phyloP scores from a whole-genome alignment of 2,113 vertebrate genomes.

The Anseranas semipalmata region DNA sequence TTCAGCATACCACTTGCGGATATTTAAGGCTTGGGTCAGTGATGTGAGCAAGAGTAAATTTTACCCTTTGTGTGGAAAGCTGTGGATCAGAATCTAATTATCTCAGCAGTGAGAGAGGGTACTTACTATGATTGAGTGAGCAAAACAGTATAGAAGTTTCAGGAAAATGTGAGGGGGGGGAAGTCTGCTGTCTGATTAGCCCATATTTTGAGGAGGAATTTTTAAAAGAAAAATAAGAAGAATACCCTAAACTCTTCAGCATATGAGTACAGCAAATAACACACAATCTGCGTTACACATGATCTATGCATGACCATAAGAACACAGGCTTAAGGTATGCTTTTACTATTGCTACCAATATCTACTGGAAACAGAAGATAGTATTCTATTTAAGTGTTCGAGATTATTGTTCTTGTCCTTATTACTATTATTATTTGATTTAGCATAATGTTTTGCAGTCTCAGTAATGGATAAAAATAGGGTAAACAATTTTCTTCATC shows the following conservation, averaged over 20 bases:
- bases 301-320: not conserved
- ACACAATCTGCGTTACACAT: not conserved
- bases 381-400: not conserved
- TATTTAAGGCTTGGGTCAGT: not conserved
- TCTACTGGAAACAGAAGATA: not conserved
- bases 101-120: not conserved
- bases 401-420: not conserved
- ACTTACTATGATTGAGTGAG: not conserved
- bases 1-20: not conserved
- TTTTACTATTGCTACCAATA: not conserved
- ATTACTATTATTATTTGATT: not conserved
- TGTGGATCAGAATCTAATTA: not conserved
- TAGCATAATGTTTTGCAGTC: not conserved
- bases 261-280: not conserved
- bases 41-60: conserved; percentile 14
- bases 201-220: not conserved
- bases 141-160: not conserved
- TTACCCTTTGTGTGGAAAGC: not conserved
- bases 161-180: not conserved
- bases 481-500: not conserved
- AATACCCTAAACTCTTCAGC: not conserved
- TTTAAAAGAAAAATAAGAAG: not conserved
- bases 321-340: rapidly evolving
- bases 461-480: not conserved
- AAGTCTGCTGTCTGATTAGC: not conserved